Evolutionary conservation across 1,140 invertebrate species (phyloP).

Genomic region (Drosophila pandora): DNA sequence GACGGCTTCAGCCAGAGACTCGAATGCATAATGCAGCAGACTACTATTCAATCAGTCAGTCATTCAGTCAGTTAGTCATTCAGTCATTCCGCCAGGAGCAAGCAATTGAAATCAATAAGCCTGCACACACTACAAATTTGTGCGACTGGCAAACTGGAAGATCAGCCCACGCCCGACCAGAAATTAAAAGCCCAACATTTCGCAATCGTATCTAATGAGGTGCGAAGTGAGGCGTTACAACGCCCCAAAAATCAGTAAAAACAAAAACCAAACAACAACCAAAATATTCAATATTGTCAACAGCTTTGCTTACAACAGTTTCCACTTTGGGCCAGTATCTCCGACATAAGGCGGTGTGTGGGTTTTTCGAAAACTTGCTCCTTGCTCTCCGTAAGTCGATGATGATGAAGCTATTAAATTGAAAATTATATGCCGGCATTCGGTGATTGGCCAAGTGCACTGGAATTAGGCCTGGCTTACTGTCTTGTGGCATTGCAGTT

Average conservation of each 20-base stretch:
- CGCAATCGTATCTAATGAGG: constrained; percentile 68
- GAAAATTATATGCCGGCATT: constrained; percentile 70
- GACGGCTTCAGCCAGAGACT: constrained; percentile 19
- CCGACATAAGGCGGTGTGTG: neutral
- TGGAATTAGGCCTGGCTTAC: constrained; percentile 63
- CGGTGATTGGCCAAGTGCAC: constrained; percentile 70
- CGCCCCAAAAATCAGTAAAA: constrained; percentile 26
- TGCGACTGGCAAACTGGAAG: constrained; percentile 44
- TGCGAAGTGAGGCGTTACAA: constrained; percentile 54
- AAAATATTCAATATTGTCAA: constrained; percentile 61
- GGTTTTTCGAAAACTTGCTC: constrained; percentile 37
- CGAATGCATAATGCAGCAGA: constrained; percentile 62
- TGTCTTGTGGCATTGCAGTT: constrained; percentile 18
- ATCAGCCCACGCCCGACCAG: constrained; percentile 32
- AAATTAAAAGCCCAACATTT: constrained; percentile 17
- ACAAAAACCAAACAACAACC: constrained; percentile 24
- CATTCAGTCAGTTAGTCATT: constrained; percentile 6
- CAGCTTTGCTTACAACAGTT: constrained; percentile 75
- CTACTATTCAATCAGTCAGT: neutral
- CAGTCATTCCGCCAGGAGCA: neutral
- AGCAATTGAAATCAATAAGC: constrained; percentile 70
- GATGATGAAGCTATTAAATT: constrained; percentile 78
- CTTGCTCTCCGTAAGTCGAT: constrained; percentile 19
- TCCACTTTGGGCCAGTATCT: constrained; percentile 51
- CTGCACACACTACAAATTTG: constrained; percentile 71